Evolutionary conservation across 2,888 invertebrate genomes (phyloP).

Genomic region (Euspilapteryx auroguttella): DNA sequence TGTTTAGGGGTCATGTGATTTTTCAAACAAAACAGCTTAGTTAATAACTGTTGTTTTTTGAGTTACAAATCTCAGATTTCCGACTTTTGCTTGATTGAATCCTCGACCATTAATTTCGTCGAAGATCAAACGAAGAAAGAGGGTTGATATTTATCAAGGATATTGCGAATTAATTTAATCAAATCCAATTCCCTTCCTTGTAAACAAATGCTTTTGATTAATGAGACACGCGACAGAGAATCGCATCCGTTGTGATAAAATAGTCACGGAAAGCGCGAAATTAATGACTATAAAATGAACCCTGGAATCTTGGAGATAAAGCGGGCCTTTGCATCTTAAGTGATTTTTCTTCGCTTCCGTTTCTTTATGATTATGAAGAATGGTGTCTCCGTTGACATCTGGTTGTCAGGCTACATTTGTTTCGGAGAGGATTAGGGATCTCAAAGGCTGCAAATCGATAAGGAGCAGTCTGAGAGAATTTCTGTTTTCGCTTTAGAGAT

Average conservation of each 20-base stretch:
- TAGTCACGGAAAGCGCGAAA: constrained; percentile 56
- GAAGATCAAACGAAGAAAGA: constrained; percentile 60
- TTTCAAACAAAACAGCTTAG: too few relatives aligned
- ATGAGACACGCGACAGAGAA: constrained; percentile 59
- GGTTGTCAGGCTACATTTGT: constrained; percentile 44
- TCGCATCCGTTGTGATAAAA: constrained; percentile 57
- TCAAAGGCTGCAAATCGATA: constrained; percentile 29
- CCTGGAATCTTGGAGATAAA: constrained; percentile 58
- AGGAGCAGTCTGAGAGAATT: constrained; percentile 26
- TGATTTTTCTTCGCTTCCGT: constrained; percentile 44
- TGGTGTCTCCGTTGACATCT: constrained; percentile 46
- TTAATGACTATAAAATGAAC: constrained; percentile 63
- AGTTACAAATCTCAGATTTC: too few relatives aligned
- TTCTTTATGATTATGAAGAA: constrained; percentile 30
- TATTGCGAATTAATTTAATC: constrained; percentile 63
- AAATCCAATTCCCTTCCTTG: constrained; percentile 62
- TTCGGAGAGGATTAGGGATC: constrained; percentile 20
- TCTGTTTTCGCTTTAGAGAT: constrained; percentile 17
- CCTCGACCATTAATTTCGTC: constrained; percentile 55
- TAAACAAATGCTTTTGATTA: constrained; percentile 63
- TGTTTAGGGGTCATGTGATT: too few relatives aligned
- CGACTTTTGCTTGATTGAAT: constrained; percentile 49
- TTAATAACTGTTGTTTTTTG: too few relatives aligned
- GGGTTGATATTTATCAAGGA: constrained; percentile 63
- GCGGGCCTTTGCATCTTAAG: constrained; percentile 54